These are phyloP conservation scores for Pedionomus torquatus DNA, from an alignment of 2,113 vertebrate species.

Conservation along the genomic window DNA sequence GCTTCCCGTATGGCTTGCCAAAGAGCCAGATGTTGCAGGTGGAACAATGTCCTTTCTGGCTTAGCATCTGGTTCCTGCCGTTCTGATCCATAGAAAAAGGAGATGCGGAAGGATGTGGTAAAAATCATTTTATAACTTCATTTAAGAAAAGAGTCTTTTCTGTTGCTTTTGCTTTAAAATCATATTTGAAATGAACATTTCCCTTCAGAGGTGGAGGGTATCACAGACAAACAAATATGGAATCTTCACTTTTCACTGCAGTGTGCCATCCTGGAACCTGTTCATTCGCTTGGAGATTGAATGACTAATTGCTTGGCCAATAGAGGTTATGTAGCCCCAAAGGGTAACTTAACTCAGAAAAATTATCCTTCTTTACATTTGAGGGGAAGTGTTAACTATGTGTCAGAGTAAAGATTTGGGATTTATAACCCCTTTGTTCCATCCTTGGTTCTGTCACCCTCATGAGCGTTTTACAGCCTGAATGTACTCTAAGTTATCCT, in stretches of 20 bases:
- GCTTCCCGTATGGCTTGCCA: slow-evolving; percentile 67
- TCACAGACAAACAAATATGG: neutral
- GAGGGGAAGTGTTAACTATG: neutral
- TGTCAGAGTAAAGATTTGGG: neutral
- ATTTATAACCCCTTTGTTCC: neutral
- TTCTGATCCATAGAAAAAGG: slow-evolving; percentile 69
- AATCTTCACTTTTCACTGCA: neutral
- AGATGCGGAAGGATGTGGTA: slow-evolving; percentile 64
- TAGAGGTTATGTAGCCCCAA: neutral
- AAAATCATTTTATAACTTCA: slow-evolving; percentile 56
- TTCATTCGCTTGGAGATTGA: neutral
- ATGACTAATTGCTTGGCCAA: neutral
- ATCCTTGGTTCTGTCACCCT: neutral
- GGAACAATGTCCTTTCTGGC: slow-evolving; percentile 62
- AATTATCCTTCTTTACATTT: neutral
- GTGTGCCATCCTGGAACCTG: neutral
- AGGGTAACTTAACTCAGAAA: neutral
- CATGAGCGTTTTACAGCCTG: neutral
- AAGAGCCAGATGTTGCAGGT: slow-evolving; percentile 81
- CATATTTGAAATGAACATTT: slow-evolving; percentile 18
- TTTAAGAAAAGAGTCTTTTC: slow-evolving; percentile 63
- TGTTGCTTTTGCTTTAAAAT: slow-evolving; percentile 21
- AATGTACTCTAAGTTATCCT: neutral
- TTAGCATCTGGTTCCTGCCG: slow-evolving; percentile 74
- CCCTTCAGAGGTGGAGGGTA: neutral